These are phyloP conservation scores for Nebria salina DNA, from an alignment of 2,888 invertebrate species.

Conservation along the genomic window DNA sequence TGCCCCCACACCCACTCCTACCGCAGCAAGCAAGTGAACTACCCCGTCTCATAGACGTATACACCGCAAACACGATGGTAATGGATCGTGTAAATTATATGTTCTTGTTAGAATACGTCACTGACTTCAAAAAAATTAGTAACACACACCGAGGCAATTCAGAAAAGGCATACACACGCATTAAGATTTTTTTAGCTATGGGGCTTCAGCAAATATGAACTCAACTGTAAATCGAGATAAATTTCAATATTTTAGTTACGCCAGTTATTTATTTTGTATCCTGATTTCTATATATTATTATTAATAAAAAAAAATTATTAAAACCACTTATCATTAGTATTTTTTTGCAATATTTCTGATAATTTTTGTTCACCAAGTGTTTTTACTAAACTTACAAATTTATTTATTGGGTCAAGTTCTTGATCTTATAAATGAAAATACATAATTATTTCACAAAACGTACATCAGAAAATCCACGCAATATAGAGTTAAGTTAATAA, in stretches of 20 bases:
- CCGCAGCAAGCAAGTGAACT: not conserved
- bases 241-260: conserved; percentile 25
- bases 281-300: no score
- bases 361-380: no score
- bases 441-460: no score
- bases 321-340: no score
- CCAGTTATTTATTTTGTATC: not conserved
- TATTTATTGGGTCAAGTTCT: no score
- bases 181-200: conserved; percentile 7
- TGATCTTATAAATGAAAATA: no score
- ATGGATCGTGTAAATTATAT: conserved; percentile 60
- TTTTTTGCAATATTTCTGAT: no score
- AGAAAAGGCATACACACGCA: not conserved
- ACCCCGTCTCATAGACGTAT: conserved; percentile 34
- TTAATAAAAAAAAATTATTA: no score
- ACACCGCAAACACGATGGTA: conserved; percentile 56
- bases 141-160: conserved; percentile 16
- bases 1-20: not conserved
- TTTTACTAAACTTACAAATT: no score
- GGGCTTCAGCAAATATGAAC: conserved; percentile 6
- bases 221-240: conserved; percentile 36
- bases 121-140: conserved; percentile 31
- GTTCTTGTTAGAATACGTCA: conserved; percentile 51
- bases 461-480: no score
- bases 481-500: no score